Evolutionary conservation across 1,140 invertebrate genomes (phyloP).

Genomic region (Mercenaria mercenaria): DNA sequence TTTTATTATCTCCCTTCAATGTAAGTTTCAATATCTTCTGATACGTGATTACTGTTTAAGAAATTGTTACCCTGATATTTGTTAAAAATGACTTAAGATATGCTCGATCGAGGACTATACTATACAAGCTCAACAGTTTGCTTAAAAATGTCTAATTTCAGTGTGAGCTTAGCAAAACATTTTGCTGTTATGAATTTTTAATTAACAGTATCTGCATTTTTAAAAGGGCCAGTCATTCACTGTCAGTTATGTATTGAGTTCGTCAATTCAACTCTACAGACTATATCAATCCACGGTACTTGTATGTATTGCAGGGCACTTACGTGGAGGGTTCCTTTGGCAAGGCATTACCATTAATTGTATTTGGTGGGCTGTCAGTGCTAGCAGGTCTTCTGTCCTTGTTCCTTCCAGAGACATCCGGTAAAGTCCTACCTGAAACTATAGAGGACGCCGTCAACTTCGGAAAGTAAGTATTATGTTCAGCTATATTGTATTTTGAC

Average conservation of each 20-base stretch:
- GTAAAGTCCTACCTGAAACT: constrained; percentile 87
- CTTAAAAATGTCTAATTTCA: no score
- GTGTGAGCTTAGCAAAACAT: no score
- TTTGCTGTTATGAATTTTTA: no score
- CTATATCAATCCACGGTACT: no score
- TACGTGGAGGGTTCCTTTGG: constrained; percentile 72
- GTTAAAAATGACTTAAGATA: no score
- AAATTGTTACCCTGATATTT: not conserved
- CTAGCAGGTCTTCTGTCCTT: constrained; percentile 87
- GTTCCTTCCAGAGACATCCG: constrained; percentile 88
- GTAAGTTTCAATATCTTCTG: not conserved
- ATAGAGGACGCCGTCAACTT: constrained; percentile 86
- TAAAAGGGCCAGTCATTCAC: not conserved
- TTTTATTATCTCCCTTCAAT: not conserved
- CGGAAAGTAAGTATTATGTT: constrained; percentile 62
- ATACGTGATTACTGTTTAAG: not conserved
- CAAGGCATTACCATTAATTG: constrained; percentile 87
- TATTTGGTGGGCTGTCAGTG: constrained; percentile 88
- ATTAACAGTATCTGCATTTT: no score
- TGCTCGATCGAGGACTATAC: no score
- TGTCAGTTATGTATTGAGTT: not conserved
- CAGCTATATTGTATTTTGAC: no score
- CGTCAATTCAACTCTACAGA: not conserved
- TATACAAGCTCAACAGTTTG: no score
- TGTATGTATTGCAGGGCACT: constrained; percentile 56